Conservation (phyloP, 1,140 invertebrate species). For the Chymomyza costata region DNA sequence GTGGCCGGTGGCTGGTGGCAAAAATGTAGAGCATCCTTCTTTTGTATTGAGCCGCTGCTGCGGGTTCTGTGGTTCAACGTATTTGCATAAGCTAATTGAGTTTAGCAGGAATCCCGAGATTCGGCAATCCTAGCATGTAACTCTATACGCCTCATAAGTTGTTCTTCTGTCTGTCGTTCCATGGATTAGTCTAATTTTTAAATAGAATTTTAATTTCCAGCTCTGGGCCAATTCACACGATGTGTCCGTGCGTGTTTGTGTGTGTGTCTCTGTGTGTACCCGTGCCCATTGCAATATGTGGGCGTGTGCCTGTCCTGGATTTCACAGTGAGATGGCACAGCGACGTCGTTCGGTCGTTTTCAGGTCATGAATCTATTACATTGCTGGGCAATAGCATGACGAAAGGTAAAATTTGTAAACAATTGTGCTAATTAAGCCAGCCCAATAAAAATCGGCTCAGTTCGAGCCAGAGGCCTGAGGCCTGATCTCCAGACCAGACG, state of each 20-base stretch:
- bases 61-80: slow-evolving; percentile 45
- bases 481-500: neutral
- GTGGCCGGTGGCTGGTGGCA: too few relatives aligned
- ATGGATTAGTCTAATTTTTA: slow-evolving; percentile 69
- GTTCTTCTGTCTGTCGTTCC: slow-evolving; percentile 17
- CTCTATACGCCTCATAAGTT: slow-evolving; percentile 1
- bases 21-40: slow-evolving; percentile 9
- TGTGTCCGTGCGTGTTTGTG: neutral
- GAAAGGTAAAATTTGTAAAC: slow-evolving; percentile 74
- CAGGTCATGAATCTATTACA: neutral
- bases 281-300: slow-evolving; percentile 41
- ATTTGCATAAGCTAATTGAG: slow-evolving; percentile 45
- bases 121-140: neutral
- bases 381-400: too few relatives aligned
- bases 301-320: slow-evolving; percentile 60
- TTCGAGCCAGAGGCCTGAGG: neutral
- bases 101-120: slow-evolving; percentile 13
- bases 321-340: slow-evolving; percentile 28
- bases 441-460: slow-evolving; percentile 67
- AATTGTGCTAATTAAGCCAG: slow-evolving; percentile 74
- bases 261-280: neutral
- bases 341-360: neutral
- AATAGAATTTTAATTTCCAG: slow-evolving; percentile 52
- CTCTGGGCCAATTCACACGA: slow-evolving; percentile 38
- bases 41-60: slow-evolving; percentile 23